Evolutionary conservation across 1,140 invertebrate genomes (phyloP).

Genomic region (Asbolus verrucosus): DNA sequence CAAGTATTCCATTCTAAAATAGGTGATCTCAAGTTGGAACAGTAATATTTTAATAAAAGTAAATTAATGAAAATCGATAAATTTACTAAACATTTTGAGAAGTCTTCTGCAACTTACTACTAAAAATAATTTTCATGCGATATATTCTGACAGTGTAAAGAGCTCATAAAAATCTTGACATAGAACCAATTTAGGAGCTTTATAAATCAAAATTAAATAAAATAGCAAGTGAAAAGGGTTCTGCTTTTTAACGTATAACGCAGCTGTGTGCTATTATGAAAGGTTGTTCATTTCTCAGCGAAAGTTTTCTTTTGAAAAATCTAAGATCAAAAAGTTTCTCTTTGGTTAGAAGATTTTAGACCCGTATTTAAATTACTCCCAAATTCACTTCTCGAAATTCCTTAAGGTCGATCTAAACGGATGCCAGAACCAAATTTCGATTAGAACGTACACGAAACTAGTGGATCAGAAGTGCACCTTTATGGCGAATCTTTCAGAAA

Average conservation of each 20-base stretch:
- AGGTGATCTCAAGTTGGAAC: too few relatives aligned
- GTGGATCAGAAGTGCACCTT: slow-evolving; percentile 23
- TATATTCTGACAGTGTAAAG: too few relatives aligned
- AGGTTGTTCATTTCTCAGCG: slow-evolving; percentile 10
- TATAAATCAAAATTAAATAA: neutral
- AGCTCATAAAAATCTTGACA: too few relatives aligned
- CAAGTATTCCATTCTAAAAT: too few relatives aligned
- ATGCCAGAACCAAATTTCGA: slow-evolving; percentile 11
- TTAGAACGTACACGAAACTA: neutral
- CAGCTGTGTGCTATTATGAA: neutral
- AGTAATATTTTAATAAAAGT: too few relatives aligned
- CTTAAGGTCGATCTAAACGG: slow-evolving; percentile 21
- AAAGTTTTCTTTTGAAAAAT: slow-evolving; percentile 27
- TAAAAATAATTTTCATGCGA: too few relatives aligned
- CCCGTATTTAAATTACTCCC: slow-evolving; percentile 12
- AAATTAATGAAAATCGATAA: too few relatives aligned
- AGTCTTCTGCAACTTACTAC: too few relatives aligned
- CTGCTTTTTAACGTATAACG: neutral
- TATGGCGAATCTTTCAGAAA: neutral
- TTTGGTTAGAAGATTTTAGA: slow-evolving; percentile 27
- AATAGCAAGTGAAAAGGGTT: neutral
- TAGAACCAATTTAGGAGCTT: too few relatives aligned
- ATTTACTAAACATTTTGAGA: too few relatives aligned
- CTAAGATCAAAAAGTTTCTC: slow-evolving; percentile 7
- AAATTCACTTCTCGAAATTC: slow-evolving; percentile 1